Conservation (phyloP, 1,140 invertebrate species). For the Aphelinus atriplicis region DNA sequence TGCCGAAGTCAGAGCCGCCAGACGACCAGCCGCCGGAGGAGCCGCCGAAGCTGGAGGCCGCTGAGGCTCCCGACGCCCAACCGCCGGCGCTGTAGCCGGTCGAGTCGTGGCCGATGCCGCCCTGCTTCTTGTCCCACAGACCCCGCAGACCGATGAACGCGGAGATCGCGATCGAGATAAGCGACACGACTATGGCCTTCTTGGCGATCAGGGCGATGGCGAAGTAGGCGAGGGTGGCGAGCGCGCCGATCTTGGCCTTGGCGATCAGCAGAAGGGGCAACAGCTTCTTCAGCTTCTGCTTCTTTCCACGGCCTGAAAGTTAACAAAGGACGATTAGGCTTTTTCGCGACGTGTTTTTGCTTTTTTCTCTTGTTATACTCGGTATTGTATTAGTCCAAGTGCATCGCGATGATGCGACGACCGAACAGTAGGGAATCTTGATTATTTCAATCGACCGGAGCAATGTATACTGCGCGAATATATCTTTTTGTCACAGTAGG, state of each 20-base stretch:
- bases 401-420: no score
- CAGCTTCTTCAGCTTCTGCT: conserved; percentile 70
- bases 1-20: conserved; percentile 52
- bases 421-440: no score
- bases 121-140: conserved; percentile 58
- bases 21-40: conserved; percentile 54
- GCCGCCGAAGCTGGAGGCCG: neutral
- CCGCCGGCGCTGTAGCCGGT: conserved; percentile 60
- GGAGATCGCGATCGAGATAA: conserved; percentile 72
- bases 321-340: no score
- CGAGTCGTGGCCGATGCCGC: conserved; percentile 49
- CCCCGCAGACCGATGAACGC: conserved; percentile 69
- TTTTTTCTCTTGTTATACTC: neutral
- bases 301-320: conserved; percentile 69
- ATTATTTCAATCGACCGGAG: no score
- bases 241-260: conserved; percentile 70
- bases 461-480: no score
- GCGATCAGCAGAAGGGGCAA: conserved; percentile 70
- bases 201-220: conserved; percentile 72
- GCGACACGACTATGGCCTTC: conserved; percentile 72
- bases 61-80: conserved; percentile 47
- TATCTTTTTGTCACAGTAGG: no score
- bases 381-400: no score
- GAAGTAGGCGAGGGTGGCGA: conserved; percentile 70
- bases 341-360: neutral